Evolutionary conservation across 1,140 invertebrate genomes (phyloP), one percentile per base, ranked within the genome.

Genomic region (Aporrectodea caliginosa): DNA sequence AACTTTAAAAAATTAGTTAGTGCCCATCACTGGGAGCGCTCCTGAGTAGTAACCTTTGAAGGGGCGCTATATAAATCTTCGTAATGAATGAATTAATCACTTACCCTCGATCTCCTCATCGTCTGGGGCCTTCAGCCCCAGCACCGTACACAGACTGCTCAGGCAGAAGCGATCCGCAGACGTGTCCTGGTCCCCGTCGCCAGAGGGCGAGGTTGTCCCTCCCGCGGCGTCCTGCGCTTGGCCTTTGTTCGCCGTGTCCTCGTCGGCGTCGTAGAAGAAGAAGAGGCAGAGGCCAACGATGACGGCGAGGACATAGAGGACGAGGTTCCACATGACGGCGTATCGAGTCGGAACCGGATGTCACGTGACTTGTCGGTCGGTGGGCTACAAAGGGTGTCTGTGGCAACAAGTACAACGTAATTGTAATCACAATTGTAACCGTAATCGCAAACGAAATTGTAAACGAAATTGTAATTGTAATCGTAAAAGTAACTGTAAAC

Each of bases 21-120:
- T n/a, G 16, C 68, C 68, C 68, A 16, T 16, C 68, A 69, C 68
- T 69, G 68, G 68, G 16, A 16, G n/a, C 16, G 16, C 68, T 69
- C n/a, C 68, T 69, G n/a, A n/a, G n/a, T n/a, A n/a, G n/a, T n/a
- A n/a, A n/a, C n/a, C n/a, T n/a, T n/a, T n/a, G n/a, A n/a, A n/a
- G n/a, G n/a, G n/a, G n/a, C n/a, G n/a, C n/a, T n/a, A n/a, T n/a
- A n/a, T n/a, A n/a, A n/a, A n/a, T 69, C 68, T 69, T 69, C 68
- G 68, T 69, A n/a, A n/a, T 79, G 82, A 31, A 81, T 75, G 78
- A 87, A 87, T 74, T 86, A 83, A 80, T 87, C 86, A 35, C 85
- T 83, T 75, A 87, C 85, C 83, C 75, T 79, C 83, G 80, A 85
- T 86, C 16, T 83, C 82, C 12, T 77, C 80, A 35, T 58, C 78